Evolutionary conservation across 2,888 invertebrate species (phyloP).

Genomic region (Acanthosepion pharaonis): DNA sequence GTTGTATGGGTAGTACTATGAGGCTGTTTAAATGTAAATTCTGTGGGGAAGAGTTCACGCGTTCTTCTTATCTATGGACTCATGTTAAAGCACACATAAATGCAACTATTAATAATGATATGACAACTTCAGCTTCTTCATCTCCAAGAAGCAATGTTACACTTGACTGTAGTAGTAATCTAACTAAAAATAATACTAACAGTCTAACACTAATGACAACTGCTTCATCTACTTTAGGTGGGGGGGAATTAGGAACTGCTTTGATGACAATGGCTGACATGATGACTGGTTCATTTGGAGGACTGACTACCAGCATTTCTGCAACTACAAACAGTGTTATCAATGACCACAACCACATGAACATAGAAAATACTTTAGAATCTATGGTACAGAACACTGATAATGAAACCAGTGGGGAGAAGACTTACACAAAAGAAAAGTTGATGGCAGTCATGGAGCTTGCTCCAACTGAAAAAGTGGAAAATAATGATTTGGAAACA

Average conservation of each 20-base stretch:
- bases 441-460: slow-evolving; percentile 44
- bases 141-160: neutral
- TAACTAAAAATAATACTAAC: slow-evolving; percentile 8
- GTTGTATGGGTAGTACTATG: neutral
- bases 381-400: neutral
- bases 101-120: neutral
- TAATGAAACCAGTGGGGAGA: neutral
- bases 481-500: neutral
- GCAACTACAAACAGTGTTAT: neutral
- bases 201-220: neutral
- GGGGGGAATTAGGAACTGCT: neutral
- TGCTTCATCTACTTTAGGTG: neutral
- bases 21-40: slow-evolving; percentile 39
- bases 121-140: neutral
- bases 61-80: slow-evolving; percentile 38
- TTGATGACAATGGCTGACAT: slow-evolving; percentile 41
- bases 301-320: neutral
- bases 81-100: slow-evolving; percentile 39
- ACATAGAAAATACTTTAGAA: slow-evolving; percentile 17
- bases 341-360: neutral
- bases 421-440: slow-evolving; percentile 16
- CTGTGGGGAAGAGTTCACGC: slow-evolving; percentile 25
- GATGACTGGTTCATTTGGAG: slow-evolving; percentile 24
- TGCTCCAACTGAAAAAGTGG: slow-evolving; percentile 36
- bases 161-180: neutral